Conservation (phyloP, 2,888 invertebrate species). For the Apodemia zela region DNA sequence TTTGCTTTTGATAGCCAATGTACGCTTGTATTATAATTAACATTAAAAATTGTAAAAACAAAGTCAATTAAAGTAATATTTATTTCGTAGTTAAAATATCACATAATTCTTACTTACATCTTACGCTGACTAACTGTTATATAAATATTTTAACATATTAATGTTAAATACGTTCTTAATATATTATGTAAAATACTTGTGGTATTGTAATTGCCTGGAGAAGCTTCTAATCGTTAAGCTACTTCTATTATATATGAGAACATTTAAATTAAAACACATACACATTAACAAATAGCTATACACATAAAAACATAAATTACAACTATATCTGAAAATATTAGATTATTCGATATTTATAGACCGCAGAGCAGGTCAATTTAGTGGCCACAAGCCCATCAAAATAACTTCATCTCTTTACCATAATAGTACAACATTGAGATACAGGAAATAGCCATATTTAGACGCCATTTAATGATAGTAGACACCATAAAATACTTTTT, state of each 20-base stretch:
- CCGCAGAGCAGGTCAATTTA: background rate
- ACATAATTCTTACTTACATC: constrained; percentile 66
- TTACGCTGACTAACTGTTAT: constrained; percentile 46
- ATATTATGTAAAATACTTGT: constrained; percentile 12
- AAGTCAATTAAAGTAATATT: constrained; percentile 40
- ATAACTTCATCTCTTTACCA: background rate
- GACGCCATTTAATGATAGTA: background rate
- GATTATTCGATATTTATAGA: constrained; percentile 3
- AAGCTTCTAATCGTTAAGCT: constrained; percentile 11
- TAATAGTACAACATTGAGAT: background rate
- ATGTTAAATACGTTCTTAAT: constrained; percentile 26
- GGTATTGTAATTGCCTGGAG: constrained; percentile 12
- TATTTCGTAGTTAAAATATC: constrained; percentile 66
- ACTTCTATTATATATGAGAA: constrained; percentile 6
- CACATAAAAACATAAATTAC: constrained; percentile 19
- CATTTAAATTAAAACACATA: constrained; percentile 11
- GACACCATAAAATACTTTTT: background rate
- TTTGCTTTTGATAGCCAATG: constrained; percentile 15
- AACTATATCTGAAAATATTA: constrained; percentile 3
- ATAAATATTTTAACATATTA: constrained; percentile 31
- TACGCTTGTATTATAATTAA: constrained; percentile 21
- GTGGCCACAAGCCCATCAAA: background rate
- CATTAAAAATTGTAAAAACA: constrained; percentile 24
- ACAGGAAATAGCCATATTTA: background rate
- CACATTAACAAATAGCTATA: constrained; percentile 17